Percentiles rank a stretch among this genome's conserved stretches.
phyloP scores from a whole-genome alignment of 2,113 vertebrate species.

The Emydura subglobosa region DNA sequence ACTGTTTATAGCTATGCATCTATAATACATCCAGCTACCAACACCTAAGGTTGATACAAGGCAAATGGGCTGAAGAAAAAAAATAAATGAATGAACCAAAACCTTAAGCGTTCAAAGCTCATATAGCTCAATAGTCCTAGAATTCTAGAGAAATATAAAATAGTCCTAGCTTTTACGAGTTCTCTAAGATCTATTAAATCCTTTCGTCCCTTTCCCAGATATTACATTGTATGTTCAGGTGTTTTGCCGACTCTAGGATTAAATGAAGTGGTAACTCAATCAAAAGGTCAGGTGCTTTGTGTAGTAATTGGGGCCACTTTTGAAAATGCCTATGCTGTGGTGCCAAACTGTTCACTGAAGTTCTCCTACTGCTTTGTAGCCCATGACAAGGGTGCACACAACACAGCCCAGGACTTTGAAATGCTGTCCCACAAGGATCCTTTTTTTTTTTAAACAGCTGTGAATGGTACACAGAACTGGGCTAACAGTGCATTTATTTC shows the following conservation, averaged over 20 bases:
- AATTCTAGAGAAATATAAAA: neutral
- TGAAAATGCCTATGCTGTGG: neutral
- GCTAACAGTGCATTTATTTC: neutral
- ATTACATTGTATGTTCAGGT: accelerated
- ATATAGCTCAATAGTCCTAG: neutral
- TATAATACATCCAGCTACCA: neutral
- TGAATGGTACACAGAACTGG: neutral
- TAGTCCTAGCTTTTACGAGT: neutral
- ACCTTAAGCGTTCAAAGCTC: neutral
- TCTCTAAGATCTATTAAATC: neutral
- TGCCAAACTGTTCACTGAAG: neutral
- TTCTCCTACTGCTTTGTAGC: neutral
- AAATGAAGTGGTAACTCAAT: neutral
- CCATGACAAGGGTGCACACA: neutral
- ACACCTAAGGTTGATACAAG: neutral
- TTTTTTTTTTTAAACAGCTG: neutral
- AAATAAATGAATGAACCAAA: neutral
- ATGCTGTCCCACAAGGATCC: neutral
- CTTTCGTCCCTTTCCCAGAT: accelerated
- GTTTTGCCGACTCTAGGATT: neutral
- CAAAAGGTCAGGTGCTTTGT: neutral
- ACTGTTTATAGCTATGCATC: neutral
- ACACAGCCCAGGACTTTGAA: neutral
- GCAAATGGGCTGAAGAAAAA: neutral
- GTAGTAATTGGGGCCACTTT: neutral